Conservation (phyloP, 2,888 invertebrate species). For the Eilema depressum region DNA sequence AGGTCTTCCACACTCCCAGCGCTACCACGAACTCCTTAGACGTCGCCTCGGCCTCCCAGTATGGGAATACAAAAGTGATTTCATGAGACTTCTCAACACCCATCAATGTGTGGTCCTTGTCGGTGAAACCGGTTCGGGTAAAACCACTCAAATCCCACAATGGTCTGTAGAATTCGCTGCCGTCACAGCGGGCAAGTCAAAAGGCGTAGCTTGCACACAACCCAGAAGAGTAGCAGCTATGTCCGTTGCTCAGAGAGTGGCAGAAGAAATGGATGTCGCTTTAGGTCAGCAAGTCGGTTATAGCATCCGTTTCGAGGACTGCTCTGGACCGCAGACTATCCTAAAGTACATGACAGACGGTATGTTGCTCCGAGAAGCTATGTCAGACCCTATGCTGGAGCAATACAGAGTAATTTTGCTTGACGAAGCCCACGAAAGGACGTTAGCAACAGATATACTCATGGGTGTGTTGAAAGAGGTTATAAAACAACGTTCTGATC, state of each 20-base stretch:
- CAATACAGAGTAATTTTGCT: constrained; percentile 98
- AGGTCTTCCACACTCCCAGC: constrained; percentile 94
- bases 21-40: constrained; percentile 95
- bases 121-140: constrained; percentile 99
- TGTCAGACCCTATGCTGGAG: constrained; percentile 99
- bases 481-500: constrained; percentile 95
- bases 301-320: constrained; percentile 99
- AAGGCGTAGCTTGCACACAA: constrained; percentile 97
- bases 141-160: constrained; percentile 99
- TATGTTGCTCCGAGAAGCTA: constrained; percentile 99
- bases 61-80: constrained; percentile 98
- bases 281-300: constrained; percentile 88
- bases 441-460: constrained; percentile 98
- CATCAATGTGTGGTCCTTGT: constrained; percentile 98
- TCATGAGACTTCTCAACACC: constrained; percentile 96
- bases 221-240: constrained; percentile 99
- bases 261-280: constrained; percentile 99
- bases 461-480: constrained; percentile 99
- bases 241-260: constrained; percentile 99
- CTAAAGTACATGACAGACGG: constrained; percentile 99
- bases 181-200: constrained; percentile 71
- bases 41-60: constrained; percentile 97
- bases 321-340: constrained; percentile 97
- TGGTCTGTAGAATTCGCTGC: constrained; percentile 83
- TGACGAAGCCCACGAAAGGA: constrained; percentile 99